Evolutionary conservation across 2,888 invertebrate genomes (phyloP).

Genomic region (Leuctra nigra): DNA sequence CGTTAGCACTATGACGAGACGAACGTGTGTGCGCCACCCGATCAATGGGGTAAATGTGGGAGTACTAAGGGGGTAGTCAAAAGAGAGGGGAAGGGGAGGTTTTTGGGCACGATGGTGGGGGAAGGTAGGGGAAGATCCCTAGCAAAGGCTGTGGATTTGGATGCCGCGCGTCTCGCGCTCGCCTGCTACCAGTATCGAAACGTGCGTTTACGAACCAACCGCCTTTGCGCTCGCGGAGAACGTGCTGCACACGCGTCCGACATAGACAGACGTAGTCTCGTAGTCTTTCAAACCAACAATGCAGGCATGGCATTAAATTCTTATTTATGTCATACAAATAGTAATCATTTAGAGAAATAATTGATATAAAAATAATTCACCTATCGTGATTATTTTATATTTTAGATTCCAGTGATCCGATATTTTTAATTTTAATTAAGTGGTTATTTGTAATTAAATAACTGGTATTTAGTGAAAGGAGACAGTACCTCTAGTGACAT

Average conservation of each 20-base stretch:
- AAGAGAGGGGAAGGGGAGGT: constrained; percentile 2
- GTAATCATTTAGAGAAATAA: too few species aligned
- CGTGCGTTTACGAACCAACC: background rate
- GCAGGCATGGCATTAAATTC: background rate
- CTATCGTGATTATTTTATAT: too few species aligned
- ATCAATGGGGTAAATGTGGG: constrained; percentile 18
- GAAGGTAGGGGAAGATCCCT: background rate
- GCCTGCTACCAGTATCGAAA: constrained; percentile 1
- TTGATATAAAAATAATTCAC: too few species aligned
- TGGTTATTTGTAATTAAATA: too few species aligned
- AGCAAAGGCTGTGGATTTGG: background rate
- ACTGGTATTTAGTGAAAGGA: too few species aligned
- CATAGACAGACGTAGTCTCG: background rate
- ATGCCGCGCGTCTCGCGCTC: background rate
- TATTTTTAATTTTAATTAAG: too few species aligned
- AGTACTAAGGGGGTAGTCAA: too few species aligned
- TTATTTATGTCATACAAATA: too few species aligned
- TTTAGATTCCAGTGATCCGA: too few species aligned
- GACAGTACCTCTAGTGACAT: too few species aligned
- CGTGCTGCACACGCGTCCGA: background rate
- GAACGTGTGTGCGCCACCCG: background rate
- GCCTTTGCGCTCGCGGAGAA: background rate
- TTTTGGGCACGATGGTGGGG: background rate
- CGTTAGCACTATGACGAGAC: background rate
- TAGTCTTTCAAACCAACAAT: background rate